phyloP scores from a whole-genome alignment of 2,888 invertebrate species.

The Bruchidius siliquastri region DNA sequence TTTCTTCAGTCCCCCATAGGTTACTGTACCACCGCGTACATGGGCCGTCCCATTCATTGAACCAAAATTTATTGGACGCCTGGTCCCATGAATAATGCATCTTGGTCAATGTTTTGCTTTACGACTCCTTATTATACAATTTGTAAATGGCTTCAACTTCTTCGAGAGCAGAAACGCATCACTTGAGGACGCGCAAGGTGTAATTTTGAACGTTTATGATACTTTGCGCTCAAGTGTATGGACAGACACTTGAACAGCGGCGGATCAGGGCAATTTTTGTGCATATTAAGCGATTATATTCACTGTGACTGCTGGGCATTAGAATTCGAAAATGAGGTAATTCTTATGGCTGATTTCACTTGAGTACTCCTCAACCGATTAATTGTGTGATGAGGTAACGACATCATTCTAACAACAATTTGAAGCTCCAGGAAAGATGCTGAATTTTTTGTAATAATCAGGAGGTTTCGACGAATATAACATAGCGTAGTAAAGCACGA shows the following conservation, averaged over 20 bases:
- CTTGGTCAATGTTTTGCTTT: conserved; percentile 1
- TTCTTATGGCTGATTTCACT: no score
- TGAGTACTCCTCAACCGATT: no score
- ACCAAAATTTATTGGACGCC: background rate
- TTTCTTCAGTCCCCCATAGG: background rate
- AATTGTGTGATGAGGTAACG: no score
- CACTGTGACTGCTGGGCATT: no score
- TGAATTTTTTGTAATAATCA: no score
- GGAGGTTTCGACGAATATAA: no score
- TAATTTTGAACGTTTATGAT: background rate
- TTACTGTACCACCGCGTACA: background rate
- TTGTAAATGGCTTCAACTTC: conserved; percentile 8
- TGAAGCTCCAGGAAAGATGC: no score
- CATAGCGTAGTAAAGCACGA: no score
- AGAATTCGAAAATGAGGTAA: no score
- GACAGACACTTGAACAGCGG: background rate
- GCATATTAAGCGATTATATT: no score
- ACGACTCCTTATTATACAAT: conserved; percentile 11
- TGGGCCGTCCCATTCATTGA: background rate
- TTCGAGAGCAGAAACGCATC: background rate
- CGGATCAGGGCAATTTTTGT: background rate
- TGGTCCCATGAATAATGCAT: background rate
- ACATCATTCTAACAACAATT: no score
- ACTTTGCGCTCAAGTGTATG: background rate
- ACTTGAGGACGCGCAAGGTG: background rate